Evolutionary conservation across 2,797 vertebrate species (phyloP), one percentile per base, ranked within the genome.

Genomic region (Mycteria americana): DNA sequence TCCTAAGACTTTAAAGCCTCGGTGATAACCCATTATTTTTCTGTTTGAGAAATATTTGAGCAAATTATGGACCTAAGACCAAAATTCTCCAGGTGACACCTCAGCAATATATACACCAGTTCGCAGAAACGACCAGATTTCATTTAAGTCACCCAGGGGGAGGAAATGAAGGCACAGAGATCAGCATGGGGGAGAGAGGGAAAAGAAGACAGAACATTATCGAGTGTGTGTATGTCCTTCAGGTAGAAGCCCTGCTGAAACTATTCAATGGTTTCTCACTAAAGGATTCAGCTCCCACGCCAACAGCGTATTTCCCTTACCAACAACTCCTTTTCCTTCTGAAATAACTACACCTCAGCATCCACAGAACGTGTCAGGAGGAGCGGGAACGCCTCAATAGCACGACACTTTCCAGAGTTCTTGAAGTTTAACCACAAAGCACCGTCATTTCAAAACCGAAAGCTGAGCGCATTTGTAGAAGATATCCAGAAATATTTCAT

Each of bases 291-390:
- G 18, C 28, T 57, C 51, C 57, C 5, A 4, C 50, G 22, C 35
- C 51, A 84, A 27, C 35, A 22, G 7, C 1, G 0, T 10, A 25
- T 45, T 51, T 85, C 54, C 18, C 72, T 74, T 6, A 30, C n/a
- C 31, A 23, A n/a, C 4, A 3, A 3, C 28, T 59, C 27, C 30
- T 31, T 12, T 50, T 69, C 10, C 14, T 69, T 14, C 53, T 4
- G 35, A 79, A 75, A 70, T 22, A 65, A 56, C 18, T 4, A 13
- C 18, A 21, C 51, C 39, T 28, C 10, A 22, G 37, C 41, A 67
- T 3, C 12, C 59, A 22, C 8, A 8, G 31, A 27, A 17, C 0
- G 0, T 0, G 0, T 18, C 22, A 15, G 35, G 33, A 78, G 22
- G 13, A 37, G 27, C 1, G 6, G 45, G 28, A 43, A 43, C 1